phyloP scores from a whole-genome alignment of 2,888 invertebrate species.

The Hydriomena furcata region DNA sequence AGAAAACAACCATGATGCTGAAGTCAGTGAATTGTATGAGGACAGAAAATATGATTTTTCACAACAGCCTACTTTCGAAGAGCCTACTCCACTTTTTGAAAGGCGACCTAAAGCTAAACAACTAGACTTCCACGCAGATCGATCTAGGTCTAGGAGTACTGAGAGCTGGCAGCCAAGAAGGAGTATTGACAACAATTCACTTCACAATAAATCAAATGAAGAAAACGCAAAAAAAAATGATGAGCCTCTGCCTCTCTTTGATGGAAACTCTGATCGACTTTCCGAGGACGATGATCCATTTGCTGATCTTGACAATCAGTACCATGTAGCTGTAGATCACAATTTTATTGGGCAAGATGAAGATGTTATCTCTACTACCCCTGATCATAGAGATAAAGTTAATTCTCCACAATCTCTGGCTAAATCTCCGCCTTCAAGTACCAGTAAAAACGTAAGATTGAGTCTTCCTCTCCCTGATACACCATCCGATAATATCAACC shows the following conservation, averaged over 20 bases:
- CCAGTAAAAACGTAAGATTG: neutral
- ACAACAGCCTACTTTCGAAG: constrained; percentile 26
- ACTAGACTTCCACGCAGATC: constrained; percentile 36
- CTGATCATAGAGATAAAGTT: too few relatives aligned
- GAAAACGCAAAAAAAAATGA: constrained; percentile 37
- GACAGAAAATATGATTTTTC: constrained; percentile 27
- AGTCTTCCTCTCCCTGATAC: constrained; percentile 11
- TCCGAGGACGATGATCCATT: constrained; percentile 74
- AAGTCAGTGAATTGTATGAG: constrained; percentile 22
- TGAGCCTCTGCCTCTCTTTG: constrained; percentile 56
- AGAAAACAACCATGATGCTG: constrained; percentile 30
- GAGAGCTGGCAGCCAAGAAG: constrained; percentile 38
- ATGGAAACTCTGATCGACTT: constrained; percentile 53
- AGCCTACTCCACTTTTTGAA: constrained; percentile 51
- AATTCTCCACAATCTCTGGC: neutral
- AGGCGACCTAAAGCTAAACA: constrained; percentile 44
- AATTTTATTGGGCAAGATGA: constrained; percentile 64
- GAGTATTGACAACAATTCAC: constrained; percentile 42
- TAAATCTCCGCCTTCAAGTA: constrained; percentile 33
- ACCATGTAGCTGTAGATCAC: constrained; percentile 77
- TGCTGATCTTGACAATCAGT: constrained; percentile 74
- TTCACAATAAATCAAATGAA: constrained; percentile 32
- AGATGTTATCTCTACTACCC: constrained; percentile 6
- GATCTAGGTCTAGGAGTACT: constrained; percentile 28
- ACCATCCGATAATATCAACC: constrained; percentile 36